phyloP scores from a whole-genome alignment of 1,140 invertebrate species.

The Hyphantria cunea region DNA sequence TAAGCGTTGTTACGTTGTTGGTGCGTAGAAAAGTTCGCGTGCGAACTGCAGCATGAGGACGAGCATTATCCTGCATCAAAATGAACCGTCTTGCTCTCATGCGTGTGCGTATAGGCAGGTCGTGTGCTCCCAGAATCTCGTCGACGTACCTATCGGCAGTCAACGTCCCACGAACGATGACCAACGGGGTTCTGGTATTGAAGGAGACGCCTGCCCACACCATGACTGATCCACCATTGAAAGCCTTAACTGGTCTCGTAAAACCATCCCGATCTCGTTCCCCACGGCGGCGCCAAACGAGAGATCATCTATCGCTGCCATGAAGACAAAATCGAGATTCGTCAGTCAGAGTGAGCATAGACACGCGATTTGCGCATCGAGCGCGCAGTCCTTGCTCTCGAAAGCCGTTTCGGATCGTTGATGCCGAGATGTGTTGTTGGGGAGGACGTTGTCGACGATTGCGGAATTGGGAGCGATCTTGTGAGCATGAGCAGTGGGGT shows the following conservation, averaged over 20 bases:
- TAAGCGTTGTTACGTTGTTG: slow-evolving; percentile 6
- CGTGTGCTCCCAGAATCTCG: slow-evolving; percentile 5
- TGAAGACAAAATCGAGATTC: slow-evolving; percentile 5
- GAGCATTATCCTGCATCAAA: slow-evolving; percentile 9
- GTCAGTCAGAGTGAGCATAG: slow-evolving; percentile 2
- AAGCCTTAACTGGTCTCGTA: not conserved
- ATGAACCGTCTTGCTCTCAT: slow-evolving; percentile 7
- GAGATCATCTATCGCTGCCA: slow-evolving; percentile 5
- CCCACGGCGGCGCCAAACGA: slow-evolving; percentile 7
- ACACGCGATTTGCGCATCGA: slow-evolving; percentile 2
- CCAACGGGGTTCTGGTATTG: slow-evolving; percentile 3
- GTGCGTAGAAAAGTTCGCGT: slow-evolving; percentile 6
- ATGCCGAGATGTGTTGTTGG: not conserved
- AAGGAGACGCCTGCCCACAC: slow-evolving; percentile 6
- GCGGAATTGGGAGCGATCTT: not conserved
- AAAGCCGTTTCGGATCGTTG: slow-evolving; percentile 1
- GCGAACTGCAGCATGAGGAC: slow-evolving; percentile 8
- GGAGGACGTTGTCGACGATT: slow-evolving; percentile 3
- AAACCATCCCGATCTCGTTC: slow-evolving; percentile 3
- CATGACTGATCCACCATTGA: slow-evolving; percentile 5
- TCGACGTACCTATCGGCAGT: slow-evolving; percentile 8
- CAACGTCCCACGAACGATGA: slow-evolving; percentile 5
- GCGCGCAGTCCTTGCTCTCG: not conserved
- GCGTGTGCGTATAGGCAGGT: slow-evolving; percentile 5
- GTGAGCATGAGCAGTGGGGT: not conserved